Conservation (phyloP, 1,140 invertebrate genomes). For the Hylyphantes graminicola region DNA sequence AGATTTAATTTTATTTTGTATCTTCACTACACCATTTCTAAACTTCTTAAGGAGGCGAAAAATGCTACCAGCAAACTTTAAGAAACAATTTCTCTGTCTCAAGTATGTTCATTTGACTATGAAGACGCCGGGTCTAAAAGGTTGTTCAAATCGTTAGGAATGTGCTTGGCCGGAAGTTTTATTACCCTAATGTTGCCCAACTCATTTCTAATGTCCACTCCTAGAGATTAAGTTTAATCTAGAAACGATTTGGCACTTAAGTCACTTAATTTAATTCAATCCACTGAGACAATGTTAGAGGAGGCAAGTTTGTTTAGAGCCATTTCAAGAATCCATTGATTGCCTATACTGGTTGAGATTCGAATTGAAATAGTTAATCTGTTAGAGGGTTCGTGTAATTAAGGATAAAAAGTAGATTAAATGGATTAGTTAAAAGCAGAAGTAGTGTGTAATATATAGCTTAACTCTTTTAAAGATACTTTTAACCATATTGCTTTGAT, state of each 20-base stretch:
- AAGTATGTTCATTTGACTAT: slow-evolving; percentile 60
- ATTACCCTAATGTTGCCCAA: slow-evolving; percentile 58
- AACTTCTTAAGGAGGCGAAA: slow-evolving; percentile 52
- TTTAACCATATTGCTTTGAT: too few species aligned
- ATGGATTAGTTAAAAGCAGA: too few species aligned
- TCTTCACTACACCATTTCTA: slow-evolving; percentile 40
- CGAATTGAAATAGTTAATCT: slow-evolving; percentile 22
- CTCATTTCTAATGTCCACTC: slow-evolving; percentile 57
- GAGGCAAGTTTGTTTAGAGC: slow-evolving; percentile 1
- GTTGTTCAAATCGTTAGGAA: slow-evolving; percentile 51
- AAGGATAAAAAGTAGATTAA: too few species aligned
- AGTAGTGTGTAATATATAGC: too few species aligned
- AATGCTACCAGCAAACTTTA: slow-evolving; percentile 42
- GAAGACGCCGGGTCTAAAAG: slow-evolving; percentile 44
- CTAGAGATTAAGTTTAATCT: slow-evolving; percentile 60
- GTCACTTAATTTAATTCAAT: slow-evolving; percentile 57
- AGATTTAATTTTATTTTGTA: slow-evolving; percentile 40
- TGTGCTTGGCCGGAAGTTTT: slow-evolving; percentile 52
- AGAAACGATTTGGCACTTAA: slow-evolving; percentile 56
- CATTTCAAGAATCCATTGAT: slow-evolving; percentile 19
- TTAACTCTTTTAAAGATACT: too few species aligned
- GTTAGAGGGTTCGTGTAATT: too few species aligned
- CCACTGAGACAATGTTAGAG: slow-evolving; percentile 48
- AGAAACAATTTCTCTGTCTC: slow-evolving; percentile 24
- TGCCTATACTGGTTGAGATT: slow-evolving; percentile 25